Evolutionary conservation across 2,113 vertebrate genomes (phyloP), one percentile per base, ranked within the genome.

Genomic region (Xiphorhynchus elegans): DNA sequence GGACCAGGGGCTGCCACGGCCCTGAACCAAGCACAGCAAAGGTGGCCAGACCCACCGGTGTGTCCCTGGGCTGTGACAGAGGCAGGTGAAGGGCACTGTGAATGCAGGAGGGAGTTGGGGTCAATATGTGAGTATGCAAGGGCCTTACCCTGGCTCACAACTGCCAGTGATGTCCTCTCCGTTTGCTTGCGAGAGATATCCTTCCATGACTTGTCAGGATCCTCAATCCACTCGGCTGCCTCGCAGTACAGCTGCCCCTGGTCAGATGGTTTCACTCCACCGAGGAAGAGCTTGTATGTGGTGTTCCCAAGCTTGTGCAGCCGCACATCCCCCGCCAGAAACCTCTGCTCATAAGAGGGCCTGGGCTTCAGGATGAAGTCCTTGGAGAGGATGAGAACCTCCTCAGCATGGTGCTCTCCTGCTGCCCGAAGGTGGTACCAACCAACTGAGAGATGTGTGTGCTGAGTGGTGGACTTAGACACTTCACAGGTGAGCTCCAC

Each of bases 401-500:
- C 64, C 37, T 63, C 56, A 5, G 95, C 25, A 0, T 2, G 23
- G 15, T 35, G 62, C 4, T 93, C 59, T 35, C 35, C 87, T 31
- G 92, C 87, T 86, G 55, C 96, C 26, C 60, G 96, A 40, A 98
- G 93, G 66, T 28, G 68, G 93, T 97, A 98, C 99, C 99, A 99
- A 88, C 98, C 81, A 59, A 99, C 94, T 24, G 99, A 98, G 93
- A 99, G 96, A 53, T 99, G 99, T 3, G 99, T 99, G 66, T 99
- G 99, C 84, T 99, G 99, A 85, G 96, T 56, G 12, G 99, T 99
- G 95, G 98, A 97, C 94, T 95, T 98, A 52, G 98, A 98, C 31
- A 98, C 99, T 35, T 98, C 95, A 10, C 99, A 99, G 35, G 96
- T 96, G 55, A 99, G 97, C 58, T 98, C 97, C 84, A 99, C 83